Base-by-base conservation (phyloP, 2,797 vertebrate species). In the Lophius americanus region DNA sequence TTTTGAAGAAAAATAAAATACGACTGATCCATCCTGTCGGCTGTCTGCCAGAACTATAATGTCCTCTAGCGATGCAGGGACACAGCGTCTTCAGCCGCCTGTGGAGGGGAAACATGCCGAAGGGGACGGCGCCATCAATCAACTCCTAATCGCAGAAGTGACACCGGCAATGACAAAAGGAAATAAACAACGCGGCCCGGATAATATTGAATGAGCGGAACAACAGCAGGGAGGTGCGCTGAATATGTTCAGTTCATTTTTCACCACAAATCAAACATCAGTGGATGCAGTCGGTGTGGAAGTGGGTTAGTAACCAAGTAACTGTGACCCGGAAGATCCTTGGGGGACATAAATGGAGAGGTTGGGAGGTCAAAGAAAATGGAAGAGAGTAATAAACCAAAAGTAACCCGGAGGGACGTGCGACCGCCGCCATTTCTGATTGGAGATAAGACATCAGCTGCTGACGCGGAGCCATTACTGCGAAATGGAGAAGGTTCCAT, bases 101-200 rank as follows among this genome's bases (percentile, higher is more conserved):
- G 6, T 14, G 55, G 58, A 68, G 55, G 73, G 39, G 14, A 58
- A 68, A 66, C 83, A 79, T 85, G 85, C 70, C 61, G 68, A 55
- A 74, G 66, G 79, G 67, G 67, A 68, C 76, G 8, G 46, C 6
- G 64, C 44, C 79, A 79, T 89, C 87, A 85, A 87, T 92, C 86
- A 89, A 64, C 53, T 44, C 57, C 41, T 84, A 89, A 89, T 84
- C 56, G 72, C 53, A 79, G 81, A 67, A 81, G 72, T 44, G 71
- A 76, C 81, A 68, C 69, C 51, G 70, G 82, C 86, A 86, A 85
- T 88, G 80, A 69, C 76, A 78, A 74, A 84, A 14, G 42, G 63
- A 79, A 88, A 89, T 83, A 88, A 88, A 90, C 77, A 85, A 33
- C 64, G 73, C 71, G 7, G 59, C 14, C 60, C 4, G 56, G 62